phyloP scores from a whole-genome alignment of 2,113 vertebrate species.

The Otus sunia region DNA sequence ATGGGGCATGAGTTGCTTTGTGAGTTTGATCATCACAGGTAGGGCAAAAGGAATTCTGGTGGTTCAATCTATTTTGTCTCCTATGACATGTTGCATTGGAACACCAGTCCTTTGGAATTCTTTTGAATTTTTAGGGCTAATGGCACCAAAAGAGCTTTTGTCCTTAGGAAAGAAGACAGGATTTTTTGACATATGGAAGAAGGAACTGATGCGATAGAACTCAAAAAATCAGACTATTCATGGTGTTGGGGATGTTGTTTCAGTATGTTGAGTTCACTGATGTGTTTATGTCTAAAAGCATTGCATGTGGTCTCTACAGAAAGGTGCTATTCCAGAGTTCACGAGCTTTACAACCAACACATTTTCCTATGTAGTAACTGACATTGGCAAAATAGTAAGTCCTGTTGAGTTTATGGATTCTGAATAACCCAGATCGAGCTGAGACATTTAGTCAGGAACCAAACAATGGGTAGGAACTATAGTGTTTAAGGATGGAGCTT shows the following conservation, averaged over 20 bases:
- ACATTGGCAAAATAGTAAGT: neutral
- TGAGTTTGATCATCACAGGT: neutral
- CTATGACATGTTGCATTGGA: neutral
- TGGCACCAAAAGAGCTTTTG: neutral
- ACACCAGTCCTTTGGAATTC: neutral
- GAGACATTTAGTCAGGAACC: neutral
- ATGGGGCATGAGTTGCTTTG: neutral
- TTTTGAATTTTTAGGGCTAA: neutral
- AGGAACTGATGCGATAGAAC: neutral
- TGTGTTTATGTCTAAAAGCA: neutral
- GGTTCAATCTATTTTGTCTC: neutral
- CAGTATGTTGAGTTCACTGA: neutral
- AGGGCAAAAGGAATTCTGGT: neutral
- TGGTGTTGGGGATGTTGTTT: neutral
- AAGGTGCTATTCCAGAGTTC: neutral
- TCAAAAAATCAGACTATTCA: neutral
- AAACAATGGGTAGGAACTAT: accelerated
- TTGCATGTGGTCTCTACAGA: neutral
- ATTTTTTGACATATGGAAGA: neutral
- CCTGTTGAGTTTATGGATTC: neutral
- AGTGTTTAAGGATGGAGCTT: neutral
- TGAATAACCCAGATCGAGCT: neutral
- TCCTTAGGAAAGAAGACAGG: neutral
- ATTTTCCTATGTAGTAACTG: neutral
- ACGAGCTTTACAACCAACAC: neutral